Percentiles rank a stretch among this genome's conserved stretches.
Conservation (phyloP, 2,888 invertebrate genomes). For the Fissipunctia ypsillon region DNA sequence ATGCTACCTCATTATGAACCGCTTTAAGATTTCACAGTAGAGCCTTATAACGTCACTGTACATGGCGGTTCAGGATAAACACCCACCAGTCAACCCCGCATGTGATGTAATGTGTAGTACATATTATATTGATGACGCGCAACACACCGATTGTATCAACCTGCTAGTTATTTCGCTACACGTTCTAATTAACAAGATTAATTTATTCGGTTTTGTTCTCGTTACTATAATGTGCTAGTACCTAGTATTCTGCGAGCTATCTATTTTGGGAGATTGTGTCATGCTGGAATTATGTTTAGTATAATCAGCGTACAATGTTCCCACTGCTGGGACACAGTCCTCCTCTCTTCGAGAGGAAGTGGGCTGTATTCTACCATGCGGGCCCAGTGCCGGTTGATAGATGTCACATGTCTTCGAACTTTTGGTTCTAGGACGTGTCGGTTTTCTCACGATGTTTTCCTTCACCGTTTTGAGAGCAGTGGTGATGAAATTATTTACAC, state of each 20-base stretch:
- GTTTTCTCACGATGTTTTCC: no score
- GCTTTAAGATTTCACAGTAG: slow-evolving; percentile 16
- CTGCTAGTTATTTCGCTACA: slow-evolving; percentile 34
- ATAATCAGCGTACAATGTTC: no score
- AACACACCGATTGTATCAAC: slow-evolving; percentile 63
- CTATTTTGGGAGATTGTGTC: slow-evolving; percentile 41
- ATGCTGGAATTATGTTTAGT: no score
- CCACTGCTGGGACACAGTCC: no score
- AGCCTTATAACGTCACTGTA: slow-evolving; percentile 41
- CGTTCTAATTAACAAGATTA: slow-evolving; percentile 43
- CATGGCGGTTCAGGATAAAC: slow-evolving; percentile 18
- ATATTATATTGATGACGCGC: slow-evolving; percentile 64
- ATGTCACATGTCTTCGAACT: no score
- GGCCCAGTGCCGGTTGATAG: no score
- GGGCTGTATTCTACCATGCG: no score
- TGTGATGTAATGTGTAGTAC: slow-evolving; percentile 50
- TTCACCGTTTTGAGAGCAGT: no score
- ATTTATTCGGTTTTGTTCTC: slow-evolving; percentile 50
- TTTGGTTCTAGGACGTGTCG: no score
- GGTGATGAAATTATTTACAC: no score
- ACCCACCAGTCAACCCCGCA: slow-evolving; percentile 45
- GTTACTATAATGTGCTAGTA: slow-evolving; percentile 23
- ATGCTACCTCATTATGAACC: slow-evolving; percentile 26
- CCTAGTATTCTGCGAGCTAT: slow-evolving; percentile 23
- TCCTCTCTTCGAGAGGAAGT: no score